phyloP scores from a whole-genome alignment of 2,797 vertebrate genomes.

The Cercopithecus mitis region DNA sequence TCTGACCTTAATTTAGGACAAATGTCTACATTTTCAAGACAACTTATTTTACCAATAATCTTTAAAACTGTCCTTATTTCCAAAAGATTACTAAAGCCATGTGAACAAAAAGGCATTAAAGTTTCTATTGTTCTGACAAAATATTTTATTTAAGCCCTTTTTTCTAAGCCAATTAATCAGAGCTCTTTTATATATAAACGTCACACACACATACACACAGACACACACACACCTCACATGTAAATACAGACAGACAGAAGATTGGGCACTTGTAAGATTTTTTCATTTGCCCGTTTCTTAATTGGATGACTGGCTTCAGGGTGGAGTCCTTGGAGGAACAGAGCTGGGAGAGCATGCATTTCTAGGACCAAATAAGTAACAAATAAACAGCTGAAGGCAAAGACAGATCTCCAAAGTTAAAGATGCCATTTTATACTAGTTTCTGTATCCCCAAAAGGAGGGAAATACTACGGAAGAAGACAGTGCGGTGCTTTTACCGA shows the following conservation, averaged over 20 bases:
- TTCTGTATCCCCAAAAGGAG: neutral
- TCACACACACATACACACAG: neutral
- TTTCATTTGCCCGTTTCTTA: neutral
- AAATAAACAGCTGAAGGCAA: neutral
- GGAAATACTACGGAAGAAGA: neutral
- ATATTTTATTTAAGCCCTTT: neutral
- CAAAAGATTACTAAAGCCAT: neutral
- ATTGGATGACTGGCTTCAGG: neutral
- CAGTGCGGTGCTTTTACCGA: neutral
- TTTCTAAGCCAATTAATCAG: neutral
- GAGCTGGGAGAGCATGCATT: neutral
- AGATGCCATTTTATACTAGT: neutral
- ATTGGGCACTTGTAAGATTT: neutral
- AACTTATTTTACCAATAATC: neutral
- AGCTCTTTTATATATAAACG: neutral
- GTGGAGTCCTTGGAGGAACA: neutral
- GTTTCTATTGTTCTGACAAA: neutral
- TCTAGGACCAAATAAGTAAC: neutral
- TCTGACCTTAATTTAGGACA: neutral
- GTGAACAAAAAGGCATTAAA: neutral
- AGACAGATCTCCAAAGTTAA: neutral
- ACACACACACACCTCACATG: too few species aligned
- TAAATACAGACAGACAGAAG: neutral
- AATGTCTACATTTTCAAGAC: neutral
- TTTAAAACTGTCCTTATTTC: neutral